phyloP scores from a whole-genome alignment of 2,888 invertebrate species.

The Sialis fuliginosa region DNA sequence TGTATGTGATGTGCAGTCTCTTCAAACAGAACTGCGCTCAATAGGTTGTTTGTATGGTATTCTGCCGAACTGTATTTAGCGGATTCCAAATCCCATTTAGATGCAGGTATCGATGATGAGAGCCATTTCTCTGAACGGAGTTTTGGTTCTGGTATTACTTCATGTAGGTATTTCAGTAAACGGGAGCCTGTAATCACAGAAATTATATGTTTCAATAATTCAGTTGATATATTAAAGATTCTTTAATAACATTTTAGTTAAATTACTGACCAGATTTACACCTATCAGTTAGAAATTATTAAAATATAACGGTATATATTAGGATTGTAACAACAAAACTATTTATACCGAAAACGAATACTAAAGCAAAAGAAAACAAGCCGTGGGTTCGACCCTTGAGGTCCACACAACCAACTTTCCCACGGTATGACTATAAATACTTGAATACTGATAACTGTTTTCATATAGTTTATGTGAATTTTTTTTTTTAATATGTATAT shows the following conservation, averaged over 20 bases:
- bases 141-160: slow-evolving; percentile 47
- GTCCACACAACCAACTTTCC: too few species aligned
- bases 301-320: too few species aligned
- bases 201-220: slow-evolving; percentile 1
- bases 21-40: slow-evolving; percentile 53
- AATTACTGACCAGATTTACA: not conserved
- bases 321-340: too few species aligned
- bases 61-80: slow-evolving; percentile 60
- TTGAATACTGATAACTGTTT: too few species aligned
- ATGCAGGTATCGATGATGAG: slow-evolving; percentile 61
- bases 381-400: too few species aligned
- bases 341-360: too few species aligned
- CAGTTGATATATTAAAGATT: slow-evolving; percentile 2
- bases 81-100: slow-evolving; percentile 47
- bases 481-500: too few species aligned
- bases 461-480: too few species aligned
- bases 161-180: slow-evolving; percentile 40
- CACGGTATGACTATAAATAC: too few species aligned
- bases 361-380: too few species aligned
- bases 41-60: slow-evolving; percentile 73
- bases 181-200: slow-evolving; percentile 32
- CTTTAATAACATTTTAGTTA: slow-evolving; percentile 3
- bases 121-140: slow-evolving; percentile 62
- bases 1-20: slow-evolving; percentile 68
- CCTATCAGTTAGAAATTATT: too few species aligned